Conservation (phyloP, 2,797 vertebrate genomes). For the Enteromius trimaculatus region DNA sequence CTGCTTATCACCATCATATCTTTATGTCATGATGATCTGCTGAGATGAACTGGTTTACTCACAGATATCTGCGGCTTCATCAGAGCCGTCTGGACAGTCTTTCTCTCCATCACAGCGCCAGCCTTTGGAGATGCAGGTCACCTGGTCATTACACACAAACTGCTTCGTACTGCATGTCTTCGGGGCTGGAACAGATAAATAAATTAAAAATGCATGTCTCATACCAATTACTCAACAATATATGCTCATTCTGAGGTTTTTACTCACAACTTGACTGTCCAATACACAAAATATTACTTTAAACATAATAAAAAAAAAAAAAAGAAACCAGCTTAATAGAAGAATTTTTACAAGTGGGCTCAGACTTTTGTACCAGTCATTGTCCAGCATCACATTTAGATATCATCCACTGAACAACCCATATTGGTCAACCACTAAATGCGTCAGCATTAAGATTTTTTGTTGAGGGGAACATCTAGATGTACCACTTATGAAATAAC, state of each 20-base stretch:
- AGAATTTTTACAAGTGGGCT: not conserved
- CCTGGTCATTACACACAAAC: slow-evolving; percentile 96
- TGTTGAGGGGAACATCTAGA: slow-evolving; percentile 1
- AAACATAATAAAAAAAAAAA: not conserved
- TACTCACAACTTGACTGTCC: not conserved
- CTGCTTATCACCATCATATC: not conserved
- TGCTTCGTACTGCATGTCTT: slow-evolving; percentile 98
- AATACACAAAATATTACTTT: not conserved
- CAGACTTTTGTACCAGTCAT: not conserved
- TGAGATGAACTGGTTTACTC: slow-evolving; percentile 67
- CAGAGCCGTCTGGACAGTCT: slow-evolving; percentile 96
- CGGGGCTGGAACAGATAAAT: slow-evolving; percentile 76
- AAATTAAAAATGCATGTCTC: not conserved
- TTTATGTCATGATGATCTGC: not conserved
- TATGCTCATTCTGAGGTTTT: not conserved
- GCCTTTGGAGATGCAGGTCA: slow-evolving; percentile 97
- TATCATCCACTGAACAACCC: slow-evolving; percentile 24
- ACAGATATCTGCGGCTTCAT: slow-evolving; percentile 97
- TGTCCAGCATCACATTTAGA: not conserved
- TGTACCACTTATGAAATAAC: not conserved
- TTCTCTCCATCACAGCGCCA: slow-evolving; percentile 98
- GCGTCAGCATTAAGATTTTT: not conserved
- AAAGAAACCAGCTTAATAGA: not conserved
- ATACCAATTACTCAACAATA: not conserved
- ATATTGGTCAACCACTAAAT: slow-evolving; percentile 20